Base-by-base conservation (phyloP, 1,140 invertebrate species). In the Microplitis demolitor region DNA sequence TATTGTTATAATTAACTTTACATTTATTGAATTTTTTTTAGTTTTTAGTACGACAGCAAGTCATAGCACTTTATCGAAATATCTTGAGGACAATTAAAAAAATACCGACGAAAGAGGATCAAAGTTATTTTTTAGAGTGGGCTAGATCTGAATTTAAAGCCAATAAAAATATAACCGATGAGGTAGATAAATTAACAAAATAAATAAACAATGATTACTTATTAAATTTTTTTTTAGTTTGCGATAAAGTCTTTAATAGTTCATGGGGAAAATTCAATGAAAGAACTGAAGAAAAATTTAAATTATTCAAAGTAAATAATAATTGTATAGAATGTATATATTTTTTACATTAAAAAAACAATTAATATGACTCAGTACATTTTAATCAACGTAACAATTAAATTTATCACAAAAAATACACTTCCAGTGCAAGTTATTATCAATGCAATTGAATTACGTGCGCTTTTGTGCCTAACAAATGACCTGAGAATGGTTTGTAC, bases 21-120 rank as follows among this genome's bases (percentile, higher is more conserved):
- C 0, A 45, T 9, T 6, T 9, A 45, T 45, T 9, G 6, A 8
- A 6, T 45, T 8, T 45, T 8, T 67, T 67, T 67, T 78, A 95
- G 93, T 95, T 95, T 85, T 89, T 95, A 79, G 83, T 93, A 31
- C 89, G 91, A 56, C 90, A 91, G 85, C 90, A 94, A 85, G 93
- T 95, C 3, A 80, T 94, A n/a, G 92, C 92, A 79, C 81, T 94
- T 1, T 95, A 95, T 78, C 86, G 91, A 72, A 89, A 91, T 51
- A 92, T 95, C 69, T 90, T 94, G 71, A 88, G 90, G 66, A 89
- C 91, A 16, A 89, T 93, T 68, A 88, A 87, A 74, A 82, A 91
- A 81, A 90, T 95, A 6, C 90, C 91, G 2, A 90, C 93, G 82
- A 83, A 90, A 77, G 82, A 77, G 1, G 91, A 91, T 68, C 87